phyloP scores from a whole-genome alignment of 2,797 vertebrate genomes.

The Rhabdophis nuchalis region DNA sequence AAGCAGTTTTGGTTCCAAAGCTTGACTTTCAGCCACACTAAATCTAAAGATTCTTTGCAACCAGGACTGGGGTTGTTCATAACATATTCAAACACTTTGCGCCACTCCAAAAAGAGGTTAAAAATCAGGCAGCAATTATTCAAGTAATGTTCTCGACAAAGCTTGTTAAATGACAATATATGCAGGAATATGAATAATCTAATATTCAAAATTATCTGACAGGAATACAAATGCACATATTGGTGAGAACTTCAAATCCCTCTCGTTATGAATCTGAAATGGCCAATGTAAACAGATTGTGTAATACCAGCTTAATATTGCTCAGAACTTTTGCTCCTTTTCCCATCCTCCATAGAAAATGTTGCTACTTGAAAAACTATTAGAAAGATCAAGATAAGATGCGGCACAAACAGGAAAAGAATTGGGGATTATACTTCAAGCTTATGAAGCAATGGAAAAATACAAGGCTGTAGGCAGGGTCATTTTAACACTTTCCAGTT shows the following conservation, averaged over 20 bases:
- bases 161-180: neutral
- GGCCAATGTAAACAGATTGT: conserved; percentile 30
- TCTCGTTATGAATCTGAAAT: conserved; percentile 2
- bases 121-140: neutral
- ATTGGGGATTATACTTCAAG: conserved; percentile 16
- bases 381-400: conserved; percentile 35
- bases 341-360: conserved; percentile 26
- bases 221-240: neutral
- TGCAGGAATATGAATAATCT: neutral
- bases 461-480: conserved; percentile 4
- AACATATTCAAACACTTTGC: neutral
- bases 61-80: neutral
- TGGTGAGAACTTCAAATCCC: neutral
- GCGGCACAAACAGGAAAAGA: conserved; percentile 35
- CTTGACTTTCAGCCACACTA: neutral
- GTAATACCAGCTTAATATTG: neutral
- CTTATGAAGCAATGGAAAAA: conserved; percentile 22
- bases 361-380: conserved; percentile 43
- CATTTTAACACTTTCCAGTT: conserved; percentile 7
- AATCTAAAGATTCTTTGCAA: neutral
- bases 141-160: neutral
- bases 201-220: neutral
- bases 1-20: neutral
- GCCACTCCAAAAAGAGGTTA: neutral
- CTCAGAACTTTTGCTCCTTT: conserved; percentile 22